Evolutionary conservation across 2,113 vertebrate genomes (phyloP).

Genomic region (Chaenocephalus aceratus): DNA sequence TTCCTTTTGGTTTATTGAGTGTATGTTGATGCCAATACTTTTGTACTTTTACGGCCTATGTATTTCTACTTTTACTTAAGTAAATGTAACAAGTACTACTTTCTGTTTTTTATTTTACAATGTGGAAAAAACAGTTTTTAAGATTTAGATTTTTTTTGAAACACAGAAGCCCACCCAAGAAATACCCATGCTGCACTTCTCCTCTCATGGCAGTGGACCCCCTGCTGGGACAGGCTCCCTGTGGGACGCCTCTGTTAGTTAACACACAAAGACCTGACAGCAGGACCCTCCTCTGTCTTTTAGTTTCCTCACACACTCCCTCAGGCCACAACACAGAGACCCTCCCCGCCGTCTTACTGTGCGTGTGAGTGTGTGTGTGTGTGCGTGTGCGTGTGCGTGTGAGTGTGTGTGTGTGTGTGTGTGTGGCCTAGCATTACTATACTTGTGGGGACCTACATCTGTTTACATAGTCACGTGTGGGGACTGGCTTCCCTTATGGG

Average conservation of each 20-base stretch:
- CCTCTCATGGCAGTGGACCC: constrained; percentile 44
- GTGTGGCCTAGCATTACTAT: no score
- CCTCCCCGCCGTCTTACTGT: constrained; percentile 38
- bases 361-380: not conserved
- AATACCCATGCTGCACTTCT: constrained; percentile 31
- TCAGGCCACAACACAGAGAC: constrained; percentile 34
- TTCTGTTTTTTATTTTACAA: no score
- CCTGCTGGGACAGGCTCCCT: constrained; percentile 68
- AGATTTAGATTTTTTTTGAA: no score
- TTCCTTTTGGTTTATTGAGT: no score
- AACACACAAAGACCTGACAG: constrained; percentile 78
- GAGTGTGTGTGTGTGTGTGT: not conserved
- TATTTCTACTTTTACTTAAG: no score
- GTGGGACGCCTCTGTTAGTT: constrained; percentile 75
- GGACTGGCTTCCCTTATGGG: no score
- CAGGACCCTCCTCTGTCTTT: constrained; percentile 56
- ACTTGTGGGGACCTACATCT: no score
- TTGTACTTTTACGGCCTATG: no score
- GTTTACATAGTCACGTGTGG: no score
- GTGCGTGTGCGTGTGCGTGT: not conserved
- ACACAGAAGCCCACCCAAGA: constrained; percentile 55
- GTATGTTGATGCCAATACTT: no score
- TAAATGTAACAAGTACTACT: no score
- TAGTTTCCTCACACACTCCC: constrained; percentile 46
- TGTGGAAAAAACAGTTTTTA: no score